Evolutionary conservation across 2,888 invertebrate genomes (phyloP), one percentile per base, ranked within the genome.

Genomic region (Noctua janthina): DNA sequence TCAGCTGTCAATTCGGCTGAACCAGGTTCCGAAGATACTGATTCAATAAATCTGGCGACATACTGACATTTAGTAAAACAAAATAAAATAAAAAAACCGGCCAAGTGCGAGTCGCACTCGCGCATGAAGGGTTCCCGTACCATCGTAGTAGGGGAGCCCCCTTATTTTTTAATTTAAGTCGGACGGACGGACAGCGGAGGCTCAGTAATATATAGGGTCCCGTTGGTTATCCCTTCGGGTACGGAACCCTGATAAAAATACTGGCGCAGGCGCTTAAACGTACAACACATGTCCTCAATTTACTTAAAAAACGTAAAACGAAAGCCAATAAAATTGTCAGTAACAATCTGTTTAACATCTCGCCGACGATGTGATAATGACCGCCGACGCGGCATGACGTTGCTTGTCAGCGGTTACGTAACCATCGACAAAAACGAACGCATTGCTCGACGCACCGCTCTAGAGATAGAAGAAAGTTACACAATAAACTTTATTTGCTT

Each of bases 351-450:
- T 87, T 86, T 88, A 87, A 76, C 80, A 83, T 77, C 82, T 87
- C 76, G 66, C 78, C 84, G 80, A 78, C 85, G 83, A 88, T 91
- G 93, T 93, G 94, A 92, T 94, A 95, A 94, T 94, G 94, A 94
- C 94, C 93, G 91, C 85, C 89, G 91, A 91, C 87, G 83, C 87
- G 88, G 90, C 93, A 90, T 93, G 91, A 92, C 92, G 90, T 88
- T 92, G 92, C 77, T 64, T 92, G 91, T 91, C 91, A 88, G 87
- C 90, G 80, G 81, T 91, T 91, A 88, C 85, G 83, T 84, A 90
- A 87, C 49, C 75, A 46, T 46, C 35, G 74, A 82, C 82, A 87
- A 89, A 89, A 89, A 89, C 79, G 74, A 80, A 87, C 73, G 74
- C 82, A 75, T 68, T 69, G 69, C 76, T 68, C 67, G 74, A 56